Evolutionary conservation across 2,113 vertebrate species (phyloP).

Genomic region (Bungarus multicinctus): DNA sequence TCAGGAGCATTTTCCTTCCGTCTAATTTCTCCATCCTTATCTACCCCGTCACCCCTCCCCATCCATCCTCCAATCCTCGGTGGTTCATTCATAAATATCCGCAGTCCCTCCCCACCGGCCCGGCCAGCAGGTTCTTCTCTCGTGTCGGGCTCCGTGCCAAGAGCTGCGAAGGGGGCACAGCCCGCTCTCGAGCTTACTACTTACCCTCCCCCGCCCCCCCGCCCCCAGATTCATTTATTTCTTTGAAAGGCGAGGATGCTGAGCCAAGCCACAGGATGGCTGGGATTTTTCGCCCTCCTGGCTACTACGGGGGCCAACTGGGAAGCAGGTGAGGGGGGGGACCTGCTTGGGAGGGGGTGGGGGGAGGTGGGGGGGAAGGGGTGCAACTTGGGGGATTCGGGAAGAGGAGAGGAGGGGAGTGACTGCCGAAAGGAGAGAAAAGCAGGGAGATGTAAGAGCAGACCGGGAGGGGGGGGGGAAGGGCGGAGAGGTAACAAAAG

Average conservation of each 20-base stretch:
- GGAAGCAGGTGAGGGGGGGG: slow-evolving; percentile 26
- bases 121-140: background rate
- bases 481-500: background rate
- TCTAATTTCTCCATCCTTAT: background rate
- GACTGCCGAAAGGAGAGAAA: background rate
- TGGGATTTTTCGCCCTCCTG: slow-evolving; percentile 5
- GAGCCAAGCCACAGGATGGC: slow-evolving; percentile 1
- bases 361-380: too few relatives aligned
- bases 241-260: slow-evolving; percentile 7
- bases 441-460: background rate
- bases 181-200: background rate
- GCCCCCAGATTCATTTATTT: background rate
- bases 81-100: slow-evolving; percentile 38
- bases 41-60: too few relatives aligned
- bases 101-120: background rate
- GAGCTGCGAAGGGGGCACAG: slow-evolving; percentile 11
- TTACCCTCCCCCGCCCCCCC: background rate
- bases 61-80: background rate
- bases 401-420: background rate
- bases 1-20: background rate
- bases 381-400: background rate
- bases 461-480: background rate
- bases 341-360: background rate
- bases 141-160: slow-evolving; percentile 4
- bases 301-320: slow-evolving; percentile 3